Percentiles rank a stretch among this genome's conserved stretches.
Conservation (phyloP, 2,797 vertebrate species). For the Anableps anableps region DNA sequence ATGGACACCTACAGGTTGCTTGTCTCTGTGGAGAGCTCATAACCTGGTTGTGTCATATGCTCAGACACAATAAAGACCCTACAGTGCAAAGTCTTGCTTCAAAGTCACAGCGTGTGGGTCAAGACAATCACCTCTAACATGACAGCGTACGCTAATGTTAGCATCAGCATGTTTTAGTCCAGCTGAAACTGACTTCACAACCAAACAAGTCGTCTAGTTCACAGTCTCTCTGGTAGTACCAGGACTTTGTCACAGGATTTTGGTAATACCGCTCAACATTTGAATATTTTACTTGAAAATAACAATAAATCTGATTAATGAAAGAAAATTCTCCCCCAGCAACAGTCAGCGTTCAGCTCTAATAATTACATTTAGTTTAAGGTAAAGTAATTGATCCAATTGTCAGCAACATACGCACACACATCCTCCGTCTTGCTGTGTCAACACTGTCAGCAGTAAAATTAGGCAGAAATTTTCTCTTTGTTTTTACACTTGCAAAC, state of each 20-base stretch:
- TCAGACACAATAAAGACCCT: not conserved
- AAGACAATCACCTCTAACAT: not conserved
- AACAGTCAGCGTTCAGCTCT: not conserved
- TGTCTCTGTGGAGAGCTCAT: not conserved
- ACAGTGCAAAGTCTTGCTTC: not conserved
- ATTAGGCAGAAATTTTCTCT: constrained; percentile 5
- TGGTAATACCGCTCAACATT: not conserved
- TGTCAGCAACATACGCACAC: not conserved
- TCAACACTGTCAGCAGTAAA: constrained; percentile 4
- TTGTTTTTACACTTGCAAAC: constrained; percentile 23
- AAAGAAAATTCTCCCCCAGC: not conserved
- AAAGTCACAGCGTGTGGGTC: not conserved
- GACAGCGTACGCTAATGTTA: not conserved
- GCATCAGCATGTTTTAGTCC: not conserved
- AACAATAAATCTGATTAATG: not conserved
- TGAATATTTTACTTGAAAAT: not conserved
- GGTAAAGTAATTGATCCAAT: constrained; percentile 2
- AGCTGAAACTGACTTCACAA: not conserved
- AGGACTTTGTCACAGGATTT: not conserved
- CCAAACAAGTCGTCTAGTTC: not conserved
- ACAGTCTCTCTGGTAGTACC: not conserved
- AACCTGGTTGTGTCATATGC: not conserved
- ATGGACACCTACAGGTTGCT: no score
- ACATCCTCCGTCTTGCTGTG: not conserved
- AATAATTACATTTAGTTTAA: no score